These are phyloP conservation scores for Formica selysi DNA, from an alignment of 1,140 invertebrate genomes.

Conservation along the genomic window DNA sequence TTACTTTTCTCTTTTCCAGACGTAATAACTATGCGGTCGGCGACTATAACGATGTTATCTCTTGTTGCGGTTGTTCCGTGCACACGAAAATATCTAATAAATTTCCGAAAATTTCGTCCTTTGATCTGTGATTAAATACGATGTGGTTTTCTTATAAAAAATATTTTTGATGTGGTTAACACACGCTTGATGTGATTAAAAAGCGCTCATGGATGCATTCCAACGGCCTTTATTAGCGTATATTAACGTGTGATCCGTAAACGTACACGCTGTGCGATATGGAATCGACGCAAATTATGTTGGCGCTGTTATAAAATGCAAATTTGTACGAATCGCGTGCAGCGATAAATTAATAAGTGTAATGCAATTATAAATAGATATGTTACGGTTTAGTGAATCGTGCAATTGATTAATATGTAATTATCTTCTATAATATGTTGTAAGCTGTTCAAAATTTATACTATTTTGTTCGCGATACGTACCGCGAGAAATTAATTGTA, in stretches of 20 bases:
- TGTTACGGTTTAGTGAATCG: constrained; percentile 3
- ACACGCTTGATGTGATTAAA: neutral
- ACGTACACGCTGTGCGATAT: too few species aligned
- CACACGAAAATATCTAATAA: neutral
- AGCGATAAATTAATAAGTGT: constrained; percentile 58
- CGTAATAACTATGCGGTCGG: constrained; percentile 11
- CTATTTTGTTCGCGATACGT: neutral
- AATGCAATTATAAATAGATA: constrained; percentile 42
- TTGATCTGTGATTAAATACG: neutral
- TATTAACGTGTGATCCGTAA: neutral
- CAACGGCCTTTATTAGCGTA: neutral
- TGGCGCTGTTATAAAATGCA: constrained; percentile 27
- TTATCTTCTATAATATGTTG: constrained; percentile 26
- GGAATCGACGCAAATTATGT: neutral
- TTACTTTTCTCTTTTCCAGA: neutral
- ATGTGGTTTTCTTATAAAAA: neutral
- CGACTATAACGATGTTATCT: constrained; percentile 30
- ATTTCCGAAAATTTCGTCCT: neutral
- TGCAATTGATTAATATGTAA: constrained; percentile 51
- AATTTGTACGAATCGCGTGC: constrained; percentile 37
- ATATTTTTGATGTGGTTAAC: neutral
- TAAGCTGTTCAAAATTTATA: constrained; percentile 47
- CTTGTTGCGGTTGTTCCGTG: neutral
- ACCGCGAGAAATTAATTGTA: constrained; percentile 9
- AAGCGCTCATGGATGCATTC: neutral